A percentile compares a stretch with the other conserved stretches of the same genome.
phyloP scores from a whole-genome alignment of 2,797 vertebrate genomes.

The Holocentrus rufus region DNA sequence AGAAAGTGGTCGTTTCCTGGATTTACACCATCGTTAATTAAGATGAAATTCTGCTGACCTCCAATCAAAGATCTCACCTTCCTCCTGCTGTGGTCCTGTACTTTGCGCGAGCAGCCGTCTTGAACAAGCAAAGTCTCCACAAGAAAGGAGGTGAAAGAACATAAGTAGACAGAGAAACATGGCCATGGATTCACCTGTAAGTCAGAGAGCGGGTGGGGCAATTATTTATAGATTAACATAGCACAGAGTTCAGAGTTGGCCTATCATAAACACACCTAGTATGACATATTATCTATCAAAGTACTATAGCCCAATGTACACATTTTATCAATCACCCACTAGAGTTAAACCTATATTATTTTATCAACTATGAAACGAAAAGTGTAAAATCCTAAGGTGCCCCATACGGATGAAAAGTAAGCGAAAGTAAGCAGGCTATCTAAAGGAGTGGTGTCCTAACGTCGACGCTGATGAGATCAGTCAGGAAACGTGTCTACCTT shows the following conservation, averaged over 20 bases:
- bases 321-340: background rate
- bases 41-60: background rate
- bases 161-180: conserved; percentile 74
- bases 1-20: accelerated
- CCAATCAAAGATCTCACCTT: conserved; percentile 62
- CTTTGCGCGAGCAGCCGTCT: conserved; percentile 39
- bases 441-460: conserved; percentile 17
- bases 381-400: background rate
- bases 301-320: no score
- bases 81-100: conserved; percentile 36
- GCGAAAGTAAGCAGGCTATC: background rate
- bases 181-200: conserved; percentile 62
- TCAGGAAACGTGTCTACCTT: conserved; percentile 36
- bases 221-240: conserved; percentile 11
- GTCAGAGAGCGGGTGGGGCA: conserved; percentile 24
- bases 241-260: conserved; percentile 9
- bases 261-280: background rate
- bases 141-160: conserved; percentile 67
- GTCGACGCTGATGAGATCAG: conserved; percentile 41
- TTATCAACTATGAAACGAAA: conserved; percentile 7
- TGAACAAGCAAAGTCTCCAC: conserved; percentile 67
- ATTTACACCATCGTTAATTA: background rate
- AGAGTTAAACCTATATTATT: background rate
- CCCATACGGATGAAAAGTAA: conserved; percentile 15
- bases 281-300: no score